Evolutionary conservation across 2,113 vertebrate genomes (phyloP).

Genomic region (Ceyx cyanopectus): DNA sequence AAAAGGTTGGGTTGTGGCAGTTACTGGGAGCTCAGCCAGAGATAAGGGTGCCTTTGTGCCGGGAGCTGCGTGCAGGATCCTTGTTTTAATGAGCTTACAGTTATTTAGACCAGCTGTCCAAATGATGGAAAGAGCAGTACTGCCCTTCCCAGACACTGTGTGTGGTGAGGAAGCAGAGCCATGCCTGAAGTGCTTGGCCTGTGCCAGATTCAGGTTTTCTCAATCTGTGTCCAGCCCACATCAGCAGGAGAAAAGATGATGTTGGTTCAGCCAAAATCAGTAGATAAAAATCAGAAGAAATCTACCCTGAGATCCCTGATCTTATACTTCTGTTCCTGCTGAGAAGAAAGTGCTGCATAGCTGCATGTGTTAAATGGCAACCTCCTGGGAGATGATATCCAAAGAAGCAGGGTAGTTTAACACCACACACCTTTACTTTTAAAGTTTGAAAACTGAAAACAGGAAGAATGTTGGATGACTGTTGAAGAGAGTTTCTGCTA

Average conservation of each 20-base stretch:
- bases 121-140: neutral
- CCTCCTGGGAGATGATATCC: neutral
- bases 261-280: neutral
- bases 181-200: neutral
- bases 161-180: neutral
- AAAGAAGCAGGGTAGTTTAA: neutral
- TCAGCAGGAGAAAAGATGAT: neutral
- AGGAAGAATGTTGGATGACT: neutral
- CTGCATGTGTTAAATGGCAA: neutral
- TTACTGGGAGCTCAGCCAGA: neutral
- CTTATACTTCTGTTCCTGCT: neutral
- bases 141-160: neutral
- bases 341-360: neutral
- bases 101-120: neutral
- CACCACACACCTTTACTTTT: neutral
- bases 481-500: neutral
- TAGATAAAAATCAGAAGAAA: neutral
- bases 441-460: neutral
- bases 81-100: neutral
- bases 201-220: neutral
- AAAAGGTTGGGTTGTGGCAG: neutral
- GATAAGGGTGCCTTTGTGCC: neutral
- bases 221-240: accelerated
- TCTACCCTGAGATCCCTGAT: neutral
- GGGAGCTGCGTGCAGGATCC: neutral